Evolutionary conservation across 2,888 invertebrate species (phyloP).

Genomic region (Andrena camellia): DNA sequence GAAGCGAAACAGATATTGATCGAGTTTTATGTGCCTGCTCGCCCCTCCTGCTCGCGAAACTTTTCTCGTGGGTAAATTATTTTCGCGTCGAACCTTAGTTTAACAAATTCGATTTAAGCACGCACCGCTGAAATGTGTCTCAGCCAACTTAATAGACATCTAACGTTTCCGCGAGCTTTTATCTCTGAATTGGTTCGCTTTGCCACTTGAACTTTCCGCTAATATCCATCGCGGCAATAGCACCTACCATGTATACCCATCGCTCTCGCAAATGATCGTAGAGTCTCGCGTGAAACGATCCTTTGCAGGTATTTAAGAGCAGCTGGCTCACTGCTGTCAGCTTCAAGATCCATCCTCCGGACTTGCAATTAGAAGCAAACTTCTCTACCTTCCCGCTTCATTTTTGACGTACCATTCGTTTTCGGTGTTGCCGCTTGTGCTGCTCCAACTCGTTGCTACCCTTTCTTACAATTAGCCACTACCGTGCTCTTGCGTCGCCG

Average conservation of each 20-base stretch:
- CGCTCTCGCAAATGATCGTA: no score
- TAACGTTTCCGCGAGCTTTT: constrained; percentile 15
- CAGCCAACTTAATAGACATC: background rate
- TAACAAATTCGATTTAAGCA: background rate
- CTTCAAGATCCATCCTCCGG: background rate
- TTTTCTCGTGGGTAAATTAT: constrained; percentile 22
- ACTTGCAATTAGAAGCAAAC: background rate
- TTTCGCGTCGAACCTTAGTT: constrained; percentile 5
- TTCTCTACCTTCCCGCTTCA: background rate
- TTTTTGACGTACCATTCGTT: constrained; percentile 11
- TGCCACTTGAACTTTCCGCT: background rate
- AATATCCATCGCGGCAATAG: background rate
- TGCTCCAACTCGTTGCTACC: constrained; percentile 32
- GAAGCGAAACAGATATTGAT: constrained; percentile 40
- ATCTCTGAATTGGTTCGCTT: constrained; percentile 10
- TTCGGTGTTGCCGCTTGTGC: constrained; percentile 2
- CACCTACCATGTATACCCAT: background rate
- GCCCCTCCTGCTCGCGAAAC: background rate
- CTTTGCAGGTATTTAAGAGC: background rate
- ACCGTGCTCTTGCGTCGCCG: constrained; percentile 42
- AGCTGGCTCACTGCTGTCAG: constrained; percentile 8
- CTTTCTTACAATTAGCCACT: constrained; percentile 20
- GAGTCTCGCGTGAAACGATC: no score
- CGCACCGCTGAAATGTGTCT: constrained; percentile 6
- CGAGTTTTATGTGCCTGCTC: constrained; percentile 31